Percentiles rank a stretch among this genome's conserved stretches.
These are phyloP conservation scores for Chionis minor DNA, from an alignment of 2,113 vertebrate genomes.

Conservation along the genomic window DNA sequence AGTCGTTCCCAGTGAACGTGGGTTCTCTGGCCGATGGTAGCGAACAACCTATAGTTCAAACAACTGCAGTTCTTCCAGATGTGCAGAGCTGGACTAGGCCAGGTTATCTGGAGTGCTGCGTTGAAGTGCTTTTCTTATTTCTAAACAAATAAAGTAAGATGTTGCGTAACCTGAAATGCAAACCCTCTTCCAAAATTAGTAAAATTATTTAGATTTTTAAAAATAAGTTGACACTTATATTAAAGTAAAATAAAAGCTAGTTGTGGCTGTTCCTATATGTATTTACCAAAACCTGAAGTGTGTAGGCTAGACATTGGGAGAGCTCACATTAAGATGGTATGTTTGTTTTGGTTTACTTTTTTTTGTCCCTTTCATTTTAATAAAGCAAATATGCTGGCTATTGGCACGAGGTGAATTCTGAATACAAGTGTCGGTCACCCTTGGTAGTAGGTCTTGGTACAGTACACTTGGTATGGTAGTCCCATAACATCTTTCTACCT, in stretches of 20 bases:
- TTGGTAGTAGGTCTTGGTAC: neutral
- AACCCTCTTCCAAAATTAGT: neutral
- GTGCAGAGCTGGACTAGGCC: neutral
- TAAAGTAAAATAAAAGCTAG: neutral
- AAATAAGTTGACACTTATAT: neutral
- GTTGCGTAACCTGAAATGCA: neutral
- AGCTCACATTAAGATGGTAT: neutral
- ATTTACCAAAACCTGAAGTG: neutral
- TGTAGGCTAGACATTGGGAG: neutral
- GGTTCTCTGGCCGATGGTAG: neutral
- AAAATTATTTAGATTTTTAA: neutral
- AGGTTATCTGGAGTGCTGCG: neutral
- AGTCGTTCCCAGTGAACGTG: rapidly evolving
- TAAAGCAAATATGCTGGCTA: neutral
- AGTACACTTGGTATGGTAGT: neutral
- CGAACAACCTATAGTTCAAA: neutral
- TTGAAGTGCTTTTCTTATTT: neutral
- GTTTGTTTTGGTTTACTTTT: neutral
- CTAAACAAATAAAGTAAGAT: neutral
- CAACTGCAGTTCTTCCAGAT: neutral
- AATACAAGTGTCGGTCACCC: neutral
- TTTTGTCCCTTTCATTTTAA: neutral
- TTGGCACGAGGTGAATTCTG: neutral
- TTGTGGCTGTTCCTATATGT: neutral
- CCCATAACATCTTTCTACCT: neutral